Evolutionary conservation across 92 coral and sea anemone genomes (phyloP), one percentile per base, ranked within the genome.

Genomic region (Pocillopora grandis): DNA sequence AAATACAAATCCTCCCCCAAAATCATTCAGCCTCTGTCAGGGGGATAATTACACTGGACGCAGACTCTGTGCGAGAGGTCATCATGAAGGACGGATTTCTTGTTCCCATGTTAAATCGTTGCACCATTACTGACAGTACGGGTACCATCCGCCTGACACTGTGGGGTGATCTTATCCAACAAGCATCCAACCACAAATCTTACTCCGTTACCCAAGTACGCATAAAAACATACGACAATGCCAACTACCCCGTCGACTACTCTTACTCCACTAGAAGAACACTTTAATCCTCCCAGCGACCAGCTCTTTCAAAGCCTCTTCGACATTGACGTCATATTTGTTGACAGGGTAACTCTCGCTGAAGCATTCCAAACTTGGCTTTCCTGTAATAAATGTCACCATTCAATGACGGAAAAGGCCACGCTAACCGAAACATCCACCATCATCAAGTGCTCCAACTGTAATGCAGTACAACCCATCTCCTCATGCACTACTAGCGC

Each of bases 111-210:
- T 81, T 80, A 18, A 73, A 81, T 12, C 70, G 82, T 16, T 81
- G 87, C 59, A 58, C 74, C 76, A 65, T 87, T 27, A 62, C 81
- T 0, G 90, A 87, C 76, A 62, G 71, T 36, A 61, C 87, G 13
- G 86, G 73, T 23, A 81, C 90, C 49, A 62, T 74, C 14, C 77
- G 23, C 67, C 86, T 87, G 31, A 87, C 90, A 27, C 80, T 87
- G 17, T 87, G 90, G 87, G 62, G 62, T 17, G 74, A 63, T 13
- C 49, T 81, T 19, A 87, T 87, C 19, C n/a, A 58, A 60, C 76
- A 87, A 65, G 86, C 81, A 2, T 58, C 37, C 55, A 67, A 86
- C 36, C 63, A 79, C 85, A 23, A 71, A 1, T 57, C 59, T 31
- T 86, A 86, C 66, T 36, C 66, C 66, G 36, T 80, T 48, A 56